phyloP scores from a whole-genome alignment of 2,797 vertebrate species.

The Pipistrellus pygmaeus region DNA sequence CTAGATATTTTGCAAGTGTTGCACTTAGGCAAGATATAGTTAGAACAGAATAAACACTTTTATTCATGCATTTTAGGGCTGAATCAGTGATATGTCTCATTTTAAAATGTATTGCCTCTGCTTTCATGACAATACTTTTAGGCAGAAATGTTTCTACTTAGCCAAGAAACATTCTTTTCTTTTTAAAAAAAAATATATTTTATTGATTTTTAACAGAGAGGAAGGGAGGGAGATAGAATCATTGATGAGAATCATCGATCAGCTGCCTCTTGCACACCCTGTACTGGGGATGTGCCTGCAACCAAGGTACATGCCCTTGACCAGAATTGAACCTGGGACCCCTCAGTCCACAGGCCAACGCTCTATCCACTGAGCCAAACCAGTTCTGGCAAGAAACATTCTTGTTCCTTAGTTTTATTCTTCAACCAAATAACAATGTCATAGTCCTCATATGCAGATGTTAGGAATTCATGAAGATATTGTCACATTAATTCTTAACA shows the following conservation, averaged over 20 bases:
- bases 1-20: slow-evolving; percentile 86
- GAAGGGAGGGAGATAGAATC: too few species aligned
- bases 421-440: slow-evolving; percentile 96
- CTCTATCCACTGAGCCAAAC: too few species aligned
- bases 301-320: too few species aligned
- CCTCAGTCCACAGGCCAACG: too few species aligned
- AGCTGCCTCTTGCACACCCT: too few species aligned
- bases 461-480: slow-evolving; percentile 96
- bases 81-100: slow-evolving; percentile 72
- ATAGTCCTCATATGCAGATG: slow-evolving; percentile 98
- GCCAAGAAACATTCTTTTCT: slow-evolving; percentile 52
- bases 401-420: slow-evolving; percentile 68
- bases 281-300: too few species aligned
- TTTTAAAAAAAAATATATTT: too few species aligned
- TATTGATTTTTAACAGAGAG: too few species aligned
- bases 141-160: slow-evolving; percentile 82
- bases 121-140: slow-evolving; percentile 69
- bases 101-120: slow-evolving; percentile 80
- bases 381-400: too few species aligned
- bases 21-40: slow-evolving; percentile 84
- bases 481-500: slow-evolving; percentile 98
- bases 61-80: slow-evolving; percentile 87
- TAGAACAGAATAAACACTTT: slow-evolving; percentile 85
- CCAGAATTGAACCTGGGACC: too few species aligned
- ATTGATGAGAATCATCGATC: too few species aligned